Base-by-base conservation (phyloP, 2,797 vertebrate species). In the Sternotherus odoratus region DNA sequence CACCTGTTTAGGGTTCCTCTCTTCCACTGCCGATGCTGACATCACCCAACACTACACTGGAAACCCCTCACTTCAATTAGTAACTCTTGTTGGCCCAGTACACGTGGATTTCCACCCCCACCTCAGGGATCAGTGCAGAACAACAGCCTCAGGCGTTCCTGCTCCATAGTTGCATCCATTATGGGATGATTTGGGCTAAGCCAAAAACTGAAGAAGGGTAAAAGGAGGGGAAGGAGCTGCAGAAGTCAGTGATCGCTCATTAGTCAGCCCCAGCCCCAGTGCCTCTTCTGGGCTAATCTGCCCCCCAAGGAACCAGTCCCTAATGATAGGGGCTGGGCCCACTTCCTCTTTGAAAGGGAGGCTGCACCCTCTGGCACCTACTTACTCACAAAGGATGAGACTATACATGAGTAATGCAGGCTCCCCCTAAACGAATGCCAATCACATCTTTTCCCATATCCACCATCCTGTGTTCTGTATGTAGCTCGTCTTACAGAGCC, bases 211-310 rank as follows among this genome's bases (percentile, higher is more conserved):
- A 43, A n/a, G 88, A 17, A 5, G 23, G 54, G 43, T 53, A 82
- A n/a, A 2, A 51, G 86, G 74, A 39, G 60, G 33, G 5, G n/a
- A 60, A 0, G 11, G 53, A 12, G 66, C 48, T 74, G 66, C 12
- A 91, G 54, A 57, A 4, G 30, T 60, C 57, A 8, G 74, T 0
- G 1, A n/a, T n/a, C n/a, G n/a, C n/a, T n/a, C n/a, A n/a, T n/a
- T n/a, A n/a, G n/a, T n/a, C n/a, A n/a, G n/a, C n/a, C n/a, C n/a
- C n/a, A n/a, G n/a, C n/a, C n/a, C n/a, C n/a, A n/a, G n/a, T n/a
- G n/a, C n/a, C n/a, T n/a, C n/a, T n/a, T n/a, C n/a, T n/a, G n/a
- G n/a, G n/a, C n/a, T n/a, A n/a, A n/a, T n/a, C n/a, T n/a, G n/a
- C n/a, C n/a, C n/a, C n/a, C n/a, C n/a, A n/a, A n/a, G n/a, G n/a